Evolutionary conservation across 2,888 invertebrate genomes (phyloP).

Genomic region (Beris morrisii): DNA sequence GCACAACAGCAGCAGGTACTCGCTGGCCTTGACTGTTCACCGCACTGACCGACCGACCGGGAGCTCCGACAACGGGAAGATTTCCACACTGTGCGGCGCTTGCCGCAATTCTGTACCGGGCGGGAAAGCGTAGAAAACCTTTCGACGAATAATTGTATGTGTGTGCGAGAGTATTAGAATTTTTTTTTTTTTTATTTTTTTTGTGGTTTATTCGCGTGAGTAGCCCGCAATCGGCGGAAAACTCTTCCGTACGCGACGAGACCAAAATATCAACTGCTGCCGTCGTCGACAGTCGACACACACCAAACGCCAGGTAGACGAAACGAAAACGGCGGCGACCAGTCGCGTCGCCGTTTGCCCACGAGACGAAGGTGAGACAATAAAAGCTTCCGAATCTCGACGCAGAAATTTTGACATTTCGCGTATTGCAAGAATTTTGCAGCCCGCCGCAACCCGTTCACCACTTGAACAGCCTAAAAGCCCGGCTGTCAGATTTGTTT

Average conservation of each 20-base stretch:
- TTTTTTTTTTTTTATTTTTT: no score
- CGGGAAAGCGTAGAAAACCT: no score
- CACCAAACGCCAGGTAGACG: slow-evolving; percentile 10
- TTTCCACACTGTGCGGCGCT: no score
- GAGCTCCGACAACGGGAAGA: not conserved
- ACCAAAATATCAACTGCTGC: slow-evolving; percentile 25
- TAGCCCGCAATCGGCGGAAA: not conserved
- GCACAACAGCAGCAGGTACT: not conserved
- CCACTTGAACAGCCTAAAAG: not conserved
- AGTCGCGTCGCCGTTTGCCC: not conserved
- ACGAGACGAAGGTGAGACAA: slow-evolving; percentile 3
- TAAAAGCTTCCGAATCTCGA: not conserved
- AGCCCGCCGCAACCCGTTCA: slow-evolving; percentile 2
- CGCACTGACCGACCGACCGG: slow-evolving; percentile 15
- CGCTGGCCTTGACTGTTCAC: slow-evolving; percentile 6
- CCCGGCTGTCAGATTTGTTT: not conserved
- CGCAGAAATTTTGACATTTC: slow-evolving; percentile 26
- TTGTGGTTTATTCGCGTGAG: not conserved
- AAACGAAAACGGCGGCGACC: slow-evolving; percentile 1
- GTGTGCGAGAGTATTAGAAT: no score
- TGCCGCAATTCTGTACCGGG: no score
- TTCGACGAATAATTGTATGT: not conserved
- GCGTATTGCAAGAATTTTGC: slow-evolving; percentile 15
- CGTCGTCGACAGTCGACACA: slow-evolving; percentile 19
- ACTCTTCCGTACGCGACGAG: slow-evolving; percentile 7